Percentiles rank a stretch among this genome's conserved stretches.
These are phyloP conservation scores for Drosophila neocordata DNA, from an alignment of 1,140 invertebrate genomes.

Conservation along the genomic window DNA sequence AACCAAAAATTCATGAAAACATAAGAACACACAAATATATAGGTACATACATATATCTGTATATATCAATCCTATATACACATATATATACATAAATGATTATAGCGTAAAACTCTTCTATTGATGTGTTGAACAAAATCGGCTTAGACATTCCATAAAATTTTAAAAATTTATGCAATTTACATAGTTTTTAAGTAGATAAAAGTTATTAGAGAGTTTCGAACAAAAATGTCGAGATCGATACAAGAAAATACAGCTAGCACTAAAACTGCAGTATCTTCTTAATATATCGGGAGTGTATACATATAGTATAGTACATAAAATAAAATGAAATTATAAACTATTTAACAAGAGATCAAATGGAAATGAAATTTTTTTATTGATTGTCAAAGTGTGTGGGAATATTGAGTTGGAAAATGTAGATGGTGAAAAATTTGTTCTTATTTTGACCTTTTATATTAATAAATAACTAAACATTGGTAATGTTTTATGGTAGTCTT, in stretches of 20 bases:
- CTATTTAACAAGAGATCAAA: neutral
- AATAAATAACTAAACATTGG: too few species aligned
- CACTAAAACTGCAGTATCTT: constrained; percentile 31
- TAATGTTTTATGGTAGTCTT: too few species aligned
- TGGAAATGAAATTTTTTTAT: neutral
- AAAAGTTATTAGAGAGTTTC: constrained; percentile 31
- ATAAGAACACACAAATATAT: constrained; percentile 2
- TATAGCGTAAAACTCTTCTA: constrained; percentile 13
- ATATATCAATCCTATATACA: constrained; percentile 6
- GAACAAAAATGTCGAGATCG: constrained; percentile 23
- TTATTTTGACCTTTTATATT: too few species aligned
- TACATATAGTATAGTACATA: neutral
- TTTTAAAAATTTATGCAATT: constrained; percentile 19
- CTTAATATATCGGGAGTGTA: constrained; percentile 17
- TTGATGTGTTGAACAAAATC: constrained; percentile 15
- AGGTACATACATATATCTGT: neutral
- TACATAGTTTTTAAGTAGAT: constrained; percentile 25
- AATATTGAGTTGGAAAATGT: too few species aligned
- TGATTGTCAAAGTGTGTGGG: too few species aligned
- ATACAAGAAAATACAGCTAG: constrained; percentile 22
- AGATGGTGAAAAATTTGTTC: too few species aligned
- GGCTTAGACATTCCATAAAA: constrained; percentile 30
- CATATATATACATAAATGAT: neutral
- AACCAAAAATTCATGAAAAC: constrained; percentile 10
- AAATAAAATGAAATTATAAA: constrained; percentile 2